Conservation (phyloP, 1,140 invertebrate species). For the Monomorium pharaonis region DNA sequence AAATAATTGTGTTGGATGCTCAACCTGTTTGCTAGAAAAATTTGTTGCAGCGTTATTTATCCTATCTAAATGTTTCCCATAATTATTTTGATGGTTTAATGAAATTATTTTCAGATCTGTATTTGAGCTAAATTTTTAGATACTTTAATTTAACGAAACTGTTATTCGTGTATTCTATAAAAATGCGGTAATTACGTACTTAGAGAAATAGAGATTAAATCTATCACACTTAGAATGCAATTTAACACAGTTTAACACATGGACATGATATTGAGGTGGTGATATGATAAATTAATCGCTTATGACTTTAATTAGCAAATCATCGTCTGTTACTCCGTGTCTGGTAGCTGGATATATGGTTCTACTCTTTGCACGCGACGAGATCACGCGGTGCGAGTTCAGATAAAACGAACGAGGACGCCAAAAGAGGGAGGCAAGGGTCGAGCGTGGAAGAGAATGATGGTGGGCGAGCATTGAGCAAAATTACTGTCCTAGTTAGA, state of each 20-base stretch:
- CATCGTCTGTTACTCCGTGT: slow-evolving; percentile 13
- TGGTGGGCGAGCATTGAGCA: slow-evolving; percentile 38
- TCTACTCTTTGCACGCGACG: slow-evolving; percentile 4
- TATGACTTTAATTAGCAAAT: slow-evolving; percentile 25
- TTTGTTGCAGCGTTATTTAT: too few species aligned
- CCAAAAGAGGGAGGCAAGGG: neutral
- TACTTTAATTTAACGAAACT: too few species aligned
- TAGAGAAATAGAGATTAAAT: neutral
- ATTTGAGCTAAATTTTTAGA: too few species aligned
- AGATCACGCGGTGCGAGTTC: neutral
- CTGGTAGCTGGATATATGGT: slow-evolving; percentile 7
- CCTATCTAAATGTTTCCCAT: too few species aligned
- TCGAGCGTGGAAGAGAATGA: slow-evolving; percentile 1
- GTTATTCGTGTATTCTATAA: neutral
- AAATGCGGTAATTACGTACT: neutral
- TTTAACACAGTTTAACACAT: neutral
- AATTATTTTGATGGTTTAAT: too few species aligned
- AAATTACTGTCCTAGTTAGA: slow-evolving; percentile 62
- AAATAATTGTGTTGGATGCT: too few species aligned
- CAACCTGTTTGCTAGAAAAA: too few species aligned
- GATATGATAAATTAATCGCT: slow-evolving; percentile 29
- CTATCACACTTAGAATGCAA: neutral
- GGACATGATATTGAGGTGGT: neutral
- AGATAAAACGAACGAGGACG: slow-evolving; percentile 6
- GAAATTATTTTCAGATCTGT: too few species aligned